These are phyloP conservation scores for Adoxophyes honmai DNA, from an alignment of 1,140 invertebrate species.

Conservation along the genomic window DNA sequence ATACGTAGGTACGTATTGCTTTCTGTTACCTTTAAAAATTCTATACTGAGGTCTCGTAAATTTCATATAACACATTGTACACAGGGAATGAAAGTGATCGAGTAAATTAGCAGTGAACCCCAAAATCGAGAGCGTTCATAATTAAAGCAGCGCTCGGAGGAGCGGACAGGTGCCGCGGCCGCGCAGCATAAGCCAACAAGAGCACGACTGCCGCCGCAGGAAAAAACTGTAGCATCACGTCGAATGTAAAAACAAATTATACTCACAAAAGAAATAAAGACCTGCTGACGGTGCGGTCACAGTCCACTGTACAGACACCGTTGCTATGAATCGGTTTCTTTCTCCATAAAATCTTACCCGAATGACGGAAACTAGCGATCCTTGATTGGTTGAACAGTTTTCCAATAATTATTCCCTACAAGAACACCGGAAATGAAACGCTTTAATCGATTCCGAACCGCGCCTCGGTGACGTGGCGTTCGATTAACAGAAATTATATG, in stretches of 20 bases:
- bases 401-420: slow-evolving; percentile 61
- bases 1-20: too few relatives aligned
- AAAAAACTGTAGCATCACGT: slow-evolving; percentile 62
- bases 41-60: too few relatives aligned
- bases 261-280: slow-evolving; percentile 62
- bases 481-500: slow-evolving; percentile 69
- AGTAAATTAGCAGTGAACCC: slow-evolving; percentile 4
- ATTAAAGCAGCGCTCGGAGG: slow-evolving; percentile 58
- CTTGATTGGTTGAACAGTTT: slow-evolving; percentile 66
- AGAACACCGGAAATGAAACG: slow-evolving; percentile 69
- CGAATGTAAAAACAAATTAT: slow-evolving; percentile 72
- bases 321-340: slow-evolving; percentile 57
- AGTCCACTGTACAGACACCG: slow-evolving; percentile 69
- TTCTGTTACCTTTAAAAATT: too few relatives aligned
- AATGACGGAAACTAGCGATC: slow-evolving; percentile 58
- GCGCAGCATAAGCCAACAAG: slow-evolving; percentile 42
- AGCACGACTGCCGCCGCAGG: slow-evolving; percentile 38
- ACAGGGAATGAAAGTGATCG: too few relatives aligned
- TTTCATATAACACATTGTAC: too few relatives aligned
- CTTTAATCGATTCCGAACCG: slow-evolving; percentile 64
- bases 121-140: slow-evolving; percentile 67
- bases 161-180: slow-evolving; percentile 47
- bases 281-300: slow-evolving; percentile 71
- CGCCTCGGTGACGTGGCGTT: slow-evolving; percentile 58
- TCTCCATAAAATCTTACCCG: slow-evolving; percentile 48